These are phyloP conservation scores for Xestia c-nigrum DNA, from an alignment of 2,888 invertebrate species.

Conservation along the genomic window DNA sequence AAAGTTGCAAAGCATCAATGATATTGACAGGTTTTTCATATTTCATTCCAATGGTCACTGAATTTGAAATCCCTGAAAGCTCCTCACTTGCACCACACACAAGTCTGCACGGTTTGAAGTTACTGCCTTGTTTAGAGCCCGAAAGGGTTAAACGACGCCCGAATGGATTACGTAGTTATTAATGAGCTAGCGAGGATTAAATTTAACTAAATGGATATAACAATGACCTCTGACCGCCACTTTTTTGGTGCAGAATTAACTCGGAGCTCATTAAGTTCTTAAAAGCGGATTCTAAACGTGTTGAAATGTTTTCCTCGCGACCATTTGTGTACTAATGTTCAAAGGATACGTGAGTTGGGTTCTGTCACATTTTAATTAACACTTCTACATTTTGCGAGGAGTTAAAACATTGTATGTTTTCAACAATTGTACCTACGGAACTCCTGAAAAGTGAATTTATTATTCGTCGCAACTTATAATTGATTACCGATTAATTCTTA, in stretches of 20 bases:
- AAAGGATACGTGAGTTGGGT: slow-evolving; percentile 25
- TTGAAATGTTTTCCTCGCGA: slow-evolving; percentile 16
- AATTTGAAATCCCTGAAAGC: not conserved
- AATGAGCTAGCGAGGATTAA: slow-evolving; percentile 69
- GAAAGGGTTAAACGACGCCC: slow-evolving; percentile 73
- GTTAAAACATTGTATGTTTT: not conserved
- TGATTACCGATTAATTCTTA: not conserved
- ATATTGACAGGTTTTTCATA: not conserved
- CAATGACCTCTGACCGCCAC: slow-evolving; percentile 37
- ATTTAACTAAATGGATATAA: slow-evolving; percentile 59
- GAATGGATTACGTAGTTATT: slow-evolving; percentile 73
- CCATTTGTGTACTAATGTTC: slow-evolving; percentile 17
- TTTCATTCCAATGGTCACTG: not conserved
- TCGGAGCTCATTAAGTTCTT: slow-evolving; percentile 35
- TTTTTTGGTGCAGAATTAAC: slow-evolving; percentile 42
- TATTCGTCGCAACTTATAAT: not conserved
- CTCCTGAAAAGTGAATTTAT: not conserved
- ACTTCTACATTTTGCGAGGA: not conserved
- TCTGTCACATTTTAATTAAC: slow-evolving; percentile 20
- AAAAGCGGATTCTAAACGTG: slow-evolving; percentile 3
- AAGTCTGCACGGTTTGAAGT: slow-evolving; percentile 65
- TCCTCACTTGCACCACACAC: slow-evolving; percentile 41
- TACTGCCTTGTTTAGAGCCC: slow-evolving; percentile 75
- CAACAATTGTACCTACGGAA: not conserved
- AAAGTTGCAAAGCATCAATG: not conserved